These are phyloP conservation scores for Microctonus brassicae DNA, from an alignment of 2,888 invertebrate species.

Conservation along the genomic window DNA sequence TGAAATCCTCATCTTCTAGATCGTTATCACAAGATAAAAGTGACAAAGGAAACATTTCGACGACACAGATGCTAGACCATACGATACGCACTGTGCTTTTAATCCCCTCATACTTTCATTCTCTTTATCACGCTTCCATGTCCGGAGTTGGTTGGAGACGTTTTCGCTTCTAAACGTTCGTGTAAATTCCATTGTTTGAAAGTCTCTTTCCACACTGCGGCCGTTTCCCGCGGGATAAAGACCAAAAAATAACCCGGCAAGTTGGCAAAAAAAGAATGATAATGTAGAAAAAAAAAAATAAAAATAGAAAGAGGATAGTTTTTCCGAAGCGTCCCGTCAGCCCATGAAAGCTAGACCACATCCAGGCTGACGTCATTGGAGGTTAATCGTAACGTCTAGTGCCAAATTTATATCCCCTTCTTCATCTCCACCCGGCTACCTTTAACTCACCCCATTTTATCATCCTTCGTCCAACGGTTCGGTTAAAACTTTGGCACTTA, in stretches of 20 bases:
- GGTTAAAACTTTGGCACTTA: conserved; percentile 67
- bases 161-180: conserved; percentile 24
- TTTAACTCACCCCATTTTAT: neutral
- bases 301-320: neutral
- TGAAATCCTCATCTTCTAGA: neutral
- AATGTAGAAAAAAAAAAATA: conserved; percentile 16
- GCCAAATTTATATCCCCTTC: conserved; percentile 64
- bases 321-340: conserved; percentile 30
- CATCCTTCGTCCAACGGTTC: conserved; percentile 38
- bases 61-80: conserved; percentile 18
- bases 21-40: neutral
- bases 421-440: conserved; percentile 44
- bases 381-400: conserved; percentile 39
- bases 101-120: conserved; percentile 33
- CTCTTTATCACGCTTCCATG: neutral
- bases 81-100: conserved; percentile 44
- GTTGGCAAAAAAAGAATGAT: conserved; percentile 19
- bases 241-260: conserved; percentile 6
- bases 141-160: conserved; percentile 17
- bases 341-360: conserved; percentile 24
- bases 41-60: conserved; percentile 22
- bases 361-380: conserved; percentile 32
- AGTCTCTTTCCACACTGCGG: neutral
- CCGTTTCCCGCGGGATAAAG: conserved; percentile 4
- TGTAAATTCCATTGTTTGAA: conserved; percentile 17